Percentiles rank a stretch among this genome's conserved stretches.
Evolutionary conservation across 2,113 vertebrate genomes (phyloP).

Genomic region (Naja naja): DNA sequence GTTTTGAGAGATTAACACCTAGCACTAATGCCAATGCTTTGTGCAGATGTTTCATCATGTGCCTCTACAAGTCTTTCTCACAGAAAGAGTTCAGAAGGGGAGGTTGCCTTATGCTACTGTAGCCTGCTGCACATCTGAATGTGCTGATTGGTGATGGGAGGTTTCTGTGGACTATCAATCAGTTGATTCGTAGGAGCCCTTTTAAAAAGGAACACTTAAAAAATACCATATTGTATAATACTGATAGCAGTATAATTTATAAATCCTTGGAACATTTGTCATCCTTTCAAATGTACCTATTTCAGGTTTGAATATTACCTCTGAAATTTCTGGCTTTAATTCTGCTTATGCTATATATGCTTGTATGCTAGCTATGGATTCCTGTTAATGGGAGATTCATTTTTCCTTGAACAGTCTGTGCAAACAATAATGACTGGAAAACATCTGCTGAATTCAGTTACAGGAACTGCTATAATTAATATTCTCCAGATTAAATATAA

Average conservation of each 20-base stretch:
- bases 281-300: neutral
- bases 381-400: neutral
- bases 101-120: neutral
- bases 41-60: neutral
- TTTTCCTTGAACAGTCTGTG: slow-evolving; percentile 50
- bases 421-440: slow-evolving; percentile 52
- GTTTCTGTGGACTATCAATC: neutral
- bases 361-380: neutral
- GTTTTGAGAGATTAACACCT: neutral
- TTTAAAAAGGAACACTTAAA: neutral
- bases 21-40: neutral
- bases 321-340: neutral
- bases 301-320: neutral
- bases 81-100: neutral
- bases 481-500: slow-evolving; percentile 18
- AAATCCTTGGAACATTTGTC: neutral
- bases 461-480: neutral
- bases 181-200: neutral
- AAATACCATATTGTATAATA: neutral
- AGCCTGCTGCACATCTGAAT: neutral
- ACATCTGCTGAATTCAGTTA: neutral
- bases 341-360: neutral
- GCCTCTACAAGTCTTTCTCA: neutral
- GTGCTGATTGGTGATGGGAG: neutral
- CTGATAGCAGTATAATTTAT: neutral